phyloP scores from a whole-genome alignment of 2,888 invertebrate genomes.

The Selenia dentaria region DNA sequence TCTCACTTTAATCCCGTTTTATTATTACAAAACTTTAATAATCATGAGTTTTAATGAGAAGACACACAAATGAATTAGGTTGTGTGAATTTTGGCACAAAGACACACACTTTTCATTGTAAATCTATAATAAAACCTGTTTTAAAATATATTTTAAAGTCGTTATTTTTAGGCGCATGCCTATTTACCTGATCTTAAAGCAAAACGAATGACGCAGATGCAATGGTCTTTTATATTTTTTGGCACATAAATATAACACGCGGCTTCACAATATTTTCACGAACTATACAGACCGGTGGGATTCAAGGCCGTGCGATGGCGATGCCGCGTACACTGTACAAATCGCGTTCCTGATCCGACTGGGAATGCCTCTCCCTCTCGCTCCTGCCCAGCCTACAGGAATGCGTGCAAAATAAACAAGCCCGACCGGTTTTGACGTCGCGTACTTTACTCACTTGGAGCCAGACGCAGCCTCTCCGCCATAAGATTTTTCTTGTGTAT shows the following conservation, averaged over 20 bases:
- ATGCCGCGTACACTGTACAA: constrained; percentile 58
- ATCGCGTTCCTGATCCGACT: constrained; percentile 68
- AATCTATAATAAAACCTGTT: no score
- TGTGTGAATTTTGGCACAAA: no score
- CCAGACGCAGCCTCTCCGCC: constrained; percentile 60
- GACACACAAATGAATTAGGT: no score
- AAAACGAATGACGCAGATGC: constrained; percentile 44
- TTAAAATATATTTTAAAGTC: constrained; percentile 5
- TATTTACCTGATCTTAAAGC: constrained; percentile 31
- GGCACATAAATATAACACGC: constrained; percentile 40
- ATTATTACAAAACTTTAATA: no score
- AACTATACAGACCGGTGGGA: constrained; percentile 43
- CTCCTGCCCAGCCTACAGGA: constrained; percentile 71
- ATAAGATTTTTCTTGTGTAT: constrained; percentile 49
- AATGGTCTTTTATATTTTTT: constrained; percentile 39
- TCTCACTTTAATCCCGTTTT: no score
- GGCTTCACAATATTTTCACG: constrained; percentile 49
- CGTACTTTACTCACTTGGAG: constrained; percentile 62
- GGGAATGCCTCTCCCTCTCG: constrained; percentile 72
- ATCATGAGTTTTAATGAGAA: no score
- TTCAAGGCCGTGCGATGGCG: constrained; percentile 67
- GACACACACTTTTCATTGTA: no score
- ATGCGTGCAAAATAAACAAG: constrained; percentile 84
- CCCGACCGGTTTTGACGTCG: constrained; percentile 72
- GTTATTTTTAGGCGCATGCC: constrained; percentile 14